Conservation (phyloP, 2,888 invertebrate species). For the Thereva nobilitata region DNA sequence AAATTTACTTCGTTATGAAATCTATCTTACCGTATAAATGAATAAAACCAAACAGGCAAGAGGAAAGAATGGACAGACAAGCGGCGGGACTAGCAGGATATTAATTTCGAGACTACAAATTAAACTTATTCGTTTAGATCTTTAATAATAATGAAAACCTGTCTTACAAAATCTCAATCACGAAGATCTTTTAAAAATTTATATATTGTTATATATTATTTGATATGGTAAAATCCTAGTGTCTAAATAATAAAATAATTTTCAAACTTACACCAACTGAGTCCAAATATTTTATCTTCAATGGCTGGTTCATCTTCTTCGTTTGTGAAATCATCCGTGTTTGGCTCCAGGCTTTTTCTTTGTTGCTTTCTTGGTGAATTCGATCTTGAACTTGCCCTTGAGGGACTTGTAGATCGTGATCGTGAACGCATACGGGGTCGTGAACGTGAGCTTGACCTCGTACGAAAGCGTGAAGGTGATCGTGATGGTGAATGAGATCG, state of each 20-base stretch:
- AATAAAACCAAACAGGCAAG: too few relatives aligned
- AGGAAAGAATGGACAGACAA: too few relatives aligned
- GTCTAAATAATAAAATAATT: neutral
- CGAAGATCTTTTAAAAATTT: too few relatives aligned
- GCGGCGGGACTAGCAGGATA: too few relatives aligned
- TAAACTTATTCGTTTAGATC: too few relatives aligned
- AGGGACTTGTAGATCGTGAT: slow-evolving; percentile 45
- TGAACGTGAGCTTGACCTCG: slow-evolving; percentile 46
- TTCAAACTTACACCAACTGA: slow-evolving; percentile 64
- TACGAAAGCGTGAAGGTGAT: slow-evolving; percentile 45
- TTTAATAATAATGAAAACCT: too few relatives aligned
- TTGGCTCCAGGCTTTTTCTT: slow-evolving; percentile 46
- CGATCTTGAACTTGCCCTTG: slow-evolving; percentile 51
- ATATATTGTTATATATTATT: too few relatives aligned
- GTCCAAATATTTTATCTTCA: slow-evolving; percentile 53
- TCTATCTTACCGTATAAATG: too few relatives aligned
- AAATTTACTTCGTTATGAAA: too few relatives aligned
- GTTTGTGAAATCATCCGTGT: slow-evolving; percentile 52
- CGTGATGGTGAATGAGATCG: slow-evolving; percentile 18
- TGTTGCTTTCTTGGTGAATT: slow-evolving; percentile 46
- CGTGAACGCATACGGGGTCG: slow-evolving; percentile 43
- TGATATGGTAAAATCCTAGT: too few relatives aligned
- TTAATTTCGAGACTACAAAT: too few relatives aligned
- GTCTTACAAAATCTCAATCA: too few relatives aligned
- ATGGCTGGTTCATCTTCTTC: slow-evolving; percentile 55